Evolutionary conservation across 1,140 invertebrate genomes (phyloP), one percentile per base, ranked within the genome.

Genomic region (Palaemon carinicauda): DNA sequence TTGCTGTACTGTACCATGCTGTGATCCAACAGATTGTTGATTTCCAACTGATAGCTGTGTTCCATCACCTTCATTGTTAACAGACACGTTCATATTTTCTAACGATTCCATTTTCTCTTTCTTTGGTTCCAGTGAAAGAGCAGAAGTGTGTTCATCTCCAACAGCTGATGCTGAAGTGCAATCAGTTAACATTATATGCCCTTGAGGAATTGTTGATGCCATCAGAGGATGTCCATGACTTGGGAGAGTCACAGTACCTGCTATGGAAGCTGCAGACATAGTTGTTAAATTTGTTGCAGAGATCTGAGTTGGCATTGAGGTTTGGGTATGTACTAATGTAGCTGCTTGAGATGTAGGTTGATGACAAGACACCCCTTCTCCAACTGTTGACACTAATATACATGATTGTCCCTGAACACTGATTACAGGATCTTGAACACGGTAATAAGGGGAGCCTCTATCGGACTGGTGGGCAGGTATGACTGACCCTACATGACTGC

Each of bases 341-440:
- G 60, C 54, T 31, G 75, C 33, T 29, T 86, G 84, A 29, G 75
- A 24, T 17, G 33, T 83, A 33, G 52, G 31, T 19, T 86, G 83
- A 27, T 53, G 56, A 24, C 21, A 17, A 71, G 84, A 86, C 27
- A 60, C 84, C 3, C 52, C 83, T 19, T 73, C 84, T 29, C 83
- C 83, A 29, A 73, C 69, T 73, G 77, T 52, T 10, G 84, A 86
- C 29, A 86, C 84, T n/a, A 86, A 73, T 41, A 86, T 60, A 80
- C 77, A 77, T 24, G 84, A 80, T 15, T 77, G 84, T 10, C 84
- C 84, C 27, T 86, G 84, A 51, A 86, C 65, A 69, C 60, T 80
- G 65, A 86, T 74, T 15, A 86, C 77, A 21, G 84, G 80, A 71
- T 86, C 84, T 86, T 77, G 77, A 17, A 86, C 54, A 56, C 84